Evolutionary conservation across 2,113 vertebrate species (phyloP).

Genomic region (Neotoma lepida): DNA sequence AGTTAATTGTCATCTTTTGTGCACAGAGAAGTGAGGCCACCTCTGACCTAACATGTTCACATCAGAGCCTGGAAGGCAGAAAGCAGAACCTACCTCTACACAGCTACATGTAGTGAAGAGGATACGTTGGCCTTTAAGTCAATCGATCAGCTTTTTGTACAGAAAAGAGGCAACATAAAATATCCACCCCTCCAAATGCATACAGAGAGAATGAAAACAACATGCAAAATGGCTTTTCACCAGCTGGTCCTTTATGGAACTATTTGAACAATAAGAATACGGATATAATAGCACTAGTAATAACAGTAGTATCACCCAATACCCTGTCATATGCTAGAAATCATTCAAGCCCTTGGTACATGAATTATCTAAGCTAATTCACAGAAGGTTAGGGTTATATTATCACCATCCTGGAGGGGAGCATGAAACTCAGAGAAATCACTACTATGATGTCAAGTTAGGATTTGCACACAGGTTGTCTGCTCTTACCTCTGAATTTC

Average conservation of each 20-base stretch:
- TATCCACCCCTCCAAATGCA: background rate
- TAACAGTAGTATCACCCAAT: background rate
- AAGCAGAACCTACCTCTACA: background rate
- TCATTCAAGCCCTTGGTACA: background rate
- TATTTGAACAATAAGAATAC: conserved; percentile 3
- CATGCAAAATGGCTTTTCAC: background rate
- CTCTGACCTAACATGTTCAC: background rate
- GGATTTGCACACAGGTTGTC: background rate
- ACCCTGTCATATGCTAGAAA: background rate
- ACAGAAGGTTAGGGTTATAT: background rate
- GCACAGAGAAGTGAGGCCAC: background rate
- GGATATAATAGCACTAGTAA: background rate
- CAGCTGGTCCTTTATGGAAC: background rate
- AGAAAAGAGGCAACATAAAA: background rate
- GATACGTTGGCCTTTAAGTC: background rate
- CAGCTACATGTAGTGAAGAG: background rate
- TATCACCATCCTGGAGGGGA: background rate
- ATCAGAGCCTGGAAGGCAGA: background rate
- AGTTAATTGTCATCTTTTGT: background rate
- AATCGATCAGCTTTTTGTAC: background rate
- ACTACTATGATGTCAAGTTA: background rate
- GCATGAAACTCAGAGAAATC: conserved; percentile 1
- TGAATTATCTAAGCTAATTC: conserved; percentile 51
- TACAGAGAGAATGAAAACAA: background rate
- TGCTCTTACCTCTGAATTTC: conserved; percentile 27